A percentile compares a stretch with the other conserved stretches of the same genome.
These are phyloP conservation scores for Loriculus beryllinus DNA, from an alignment of 2,797 vertebrate genomes.

Conservation along the genomic window DNA sequence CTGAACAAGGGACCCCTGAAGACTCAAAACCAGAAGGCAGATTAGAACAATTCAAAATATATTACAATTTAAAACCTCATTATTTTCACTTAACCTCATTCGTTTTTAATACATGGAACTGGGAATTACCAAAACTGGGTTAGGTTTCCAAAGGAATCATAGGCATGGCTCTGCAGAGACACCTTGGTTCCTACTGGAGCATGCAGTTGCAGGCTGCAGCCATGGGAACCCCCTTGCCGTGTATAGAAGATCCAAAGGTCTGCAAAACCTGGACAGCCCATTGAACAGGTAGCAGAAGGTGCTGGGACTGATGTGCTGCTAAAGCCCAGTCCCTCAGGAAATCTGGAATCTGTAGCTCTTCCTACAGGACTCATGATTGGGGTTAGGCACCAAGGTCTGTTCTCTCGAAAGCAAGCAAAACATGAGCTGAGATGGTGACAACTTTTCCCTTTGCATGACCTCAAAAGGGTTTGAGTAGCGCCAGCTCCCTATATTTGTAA, in stretches of 20 bases:
- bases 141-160: not conserved
- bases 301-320: not conserved
- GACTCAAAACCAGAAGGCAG: slow-evolving; percentile 9
- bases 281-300: not conserved
- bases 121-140: not conserved
- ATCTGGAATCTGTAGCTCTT: not conserved
- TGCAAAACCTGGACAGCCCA: not conserved
- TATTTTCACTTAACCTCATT: slow-evolving; percentile 9
- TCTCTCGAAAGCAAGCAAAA: not conserved
- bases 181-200: accelerated
- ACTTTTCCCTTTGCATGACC: not conserved
- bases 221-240: not conserved
- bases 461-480: not conserved
- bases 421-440: not conserved
- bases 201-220: accelerated
- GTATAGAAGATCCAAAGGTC: not conserved
- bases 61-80: slow-evolving; percentile 1
- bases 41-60: not conserved
- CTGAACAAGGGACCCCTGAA: not conserved
- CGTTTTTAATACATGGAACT: not conserved
- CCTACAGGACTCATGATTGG: accelerated
- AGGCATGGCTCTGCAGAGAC: not conserved
- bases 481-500: not conserved
- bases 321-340: not conserved
- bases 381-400: not conserved